Base-by-base conservation (phyloP, 2,797 vertebrate species). In the Chrosomus eos region DNA sequence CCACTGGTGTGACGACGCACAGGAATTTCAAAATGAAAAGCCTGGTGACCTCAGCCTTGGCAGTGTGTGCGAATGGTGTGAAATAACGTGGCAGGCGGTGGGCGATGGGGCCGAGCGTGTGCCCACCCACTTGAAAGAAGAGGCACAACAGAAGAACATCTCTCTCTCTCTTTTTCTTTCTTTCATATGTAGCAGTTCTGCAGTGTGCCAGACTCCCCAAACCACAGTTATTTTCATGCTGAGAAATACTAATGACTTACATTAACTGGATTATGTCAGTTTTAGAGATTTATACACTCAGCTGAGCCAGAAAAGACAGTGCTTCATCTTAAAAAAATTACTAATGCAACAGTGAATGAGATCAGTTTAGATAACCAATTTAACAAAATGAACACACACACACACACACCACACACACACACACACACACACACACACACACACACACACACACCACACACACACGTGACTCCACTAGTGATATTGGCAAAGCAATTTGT, bases 21-120 rank as follows among this genome's bases (percentile, higher is more conserved):
- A 81, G 78, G 84, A 84, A 48, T 83, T 81, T 43, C 38, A 71
- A 60, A 48, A 19, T 84, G 26, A 84, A 84, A 83, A 72, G 84
- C 66, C 62, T 88, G 68, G 51, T 66, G 87, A 81, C 82, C 28
- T 75, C 85, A 83, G 82, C 82, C 85, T 84, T 88, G 78, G 78
- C 87, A 28, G 66, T 78, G 51, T 58, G 66, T 62, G 66, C 38
- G n/a, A 26, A 62, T 71, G 38, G 74, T 84, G 64, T 84, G 64
- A 78, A 78, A 58, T 84, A 58, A 70, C 1, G 36, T 70, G 74
- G 82, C 73, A 84, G 74, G 74, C 64, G 26, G 82, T 84, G 73
- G 82, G 74, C 73, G 82, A 68, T 6, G 74, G 82, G 82, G 74
- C 82, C 21, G 66, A 84, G 74, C 14, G 5, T 84, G 51, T 70